Base-by-base conservation (phyloP, 2,888 invertebrate genomes). In the Unio pictorum region DNA sequence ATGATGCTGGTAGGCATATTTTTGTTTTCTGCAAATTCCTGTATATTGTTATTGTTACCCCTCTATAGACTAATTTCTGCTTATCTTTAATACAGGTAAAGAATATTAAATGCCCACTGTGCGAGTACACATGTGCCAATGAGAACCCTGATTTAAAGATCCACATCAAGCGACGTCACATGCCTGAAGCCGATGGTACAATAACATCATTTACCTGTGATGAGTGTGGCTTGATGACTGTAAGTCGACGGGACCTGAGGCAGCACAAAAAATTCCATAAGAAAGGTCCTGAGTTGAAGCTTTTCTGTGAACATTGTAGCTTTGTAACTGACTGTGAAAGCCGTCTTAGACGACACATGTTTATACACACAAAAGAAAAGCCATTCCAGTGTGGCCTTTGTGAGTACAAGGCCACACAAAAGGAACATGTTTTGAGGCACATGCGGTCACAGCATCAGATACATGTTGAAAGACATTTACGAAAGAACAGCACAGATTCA, bases 281-380 rank as follows among this genome's bases (percentile, higher is more conserved):
- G 69, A 75, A 80, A 23, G 87, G 87, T 7, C 88, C 88, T 3
- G 89, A 89, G 69, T 73, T 89, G 61, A 89, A 89, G 69, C 78
- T 89, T 7, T 89, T 85, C 74, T 89, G 89, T 75, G 86, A 87
- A 56, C 75, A 81, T 64, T 89, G 89, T 71, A 86, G 86, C 68
- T 89, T 88, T 82, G 88, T 89, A 26, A 88, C 89, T 7, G 88
- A 88, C 75, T 87, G 87, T 68, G 82, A 84, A 67, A 89, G 89
- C 69, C 82, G 89, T n/a, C 73, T 89, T 57, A 78, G 80, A n/a
- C 81, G 89, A 3, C 89, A 88, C 69, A 72, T 83, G 69, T 72
- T 86, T 30, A 86, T 84, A 34, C 89, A 89, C 74, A 85, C 86
- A 8, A 85, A 86, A 57, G 84, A 85, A 70, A 82, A 84, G 64